phyloP scores from a whole-genome alignment of 1,140 invertebrate genomes.

The Philotrypesis tridentata region DNA sequence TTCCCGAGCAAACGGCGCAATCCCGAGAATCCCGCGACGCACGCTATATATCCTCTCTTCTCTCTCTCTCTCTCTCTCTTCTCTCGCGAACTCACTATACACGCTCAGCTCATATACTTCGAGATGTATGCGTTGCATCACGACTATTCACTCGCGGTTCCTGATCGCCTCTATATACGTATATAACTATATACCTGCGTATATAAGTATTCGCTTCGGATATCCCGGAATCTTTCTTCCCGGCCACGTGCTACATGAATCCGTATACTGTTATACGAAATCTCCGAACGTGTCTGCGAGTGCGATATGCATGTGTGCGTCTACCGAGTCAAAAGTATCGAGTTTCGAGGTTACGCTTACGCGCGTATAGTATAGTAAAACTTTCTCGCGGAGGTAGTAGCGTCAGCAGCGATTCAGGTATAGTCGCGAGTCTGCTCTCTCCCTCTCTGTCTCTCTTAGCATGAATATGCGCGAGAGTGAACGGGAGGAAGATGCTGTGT shows the following conservation, averaged over 20 bases:
- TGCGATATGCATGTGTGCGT: no score
- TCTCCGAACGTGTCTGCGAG: no score
- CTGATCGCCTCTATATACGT: no score
- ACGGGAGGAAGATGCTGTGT: not conserved
- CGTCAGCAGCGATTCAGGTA: conserved; percentile 15
- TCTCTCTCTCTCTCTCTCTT: not conserved
- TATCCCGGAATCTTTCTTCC: not conserved
- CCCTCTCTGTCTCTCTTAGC: not conserved
- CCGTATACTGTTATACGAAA: no score
- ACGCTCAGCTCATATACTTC: no score
- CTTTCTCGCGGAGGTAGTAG: conserved; percentile 18
- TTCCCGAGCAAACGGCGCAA: not conserved
- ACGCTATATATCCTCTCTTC: no score
- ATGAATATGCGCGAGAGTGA: not conserved
- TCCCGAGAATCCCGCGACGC: not conserved
- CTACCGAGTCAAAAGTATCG: conserved; percentile 22
- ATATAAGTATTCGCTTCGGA: no score
- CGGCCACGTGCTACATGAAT: not conserved
- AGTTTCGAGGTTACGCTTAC: conserved; percentile 43
- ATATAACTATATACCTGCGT: no score
- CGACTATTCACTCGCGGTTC: no score
- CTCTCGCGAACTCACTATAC: no score
- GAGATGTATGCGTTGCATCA: not conserved
- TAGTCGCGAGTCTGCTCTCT: no score
- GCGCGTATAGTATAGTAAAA: conserved; percentile 27